Conservation (phyloP, 2,797 vertebrate genomes). For the Malurus leucopterus region DNA sequence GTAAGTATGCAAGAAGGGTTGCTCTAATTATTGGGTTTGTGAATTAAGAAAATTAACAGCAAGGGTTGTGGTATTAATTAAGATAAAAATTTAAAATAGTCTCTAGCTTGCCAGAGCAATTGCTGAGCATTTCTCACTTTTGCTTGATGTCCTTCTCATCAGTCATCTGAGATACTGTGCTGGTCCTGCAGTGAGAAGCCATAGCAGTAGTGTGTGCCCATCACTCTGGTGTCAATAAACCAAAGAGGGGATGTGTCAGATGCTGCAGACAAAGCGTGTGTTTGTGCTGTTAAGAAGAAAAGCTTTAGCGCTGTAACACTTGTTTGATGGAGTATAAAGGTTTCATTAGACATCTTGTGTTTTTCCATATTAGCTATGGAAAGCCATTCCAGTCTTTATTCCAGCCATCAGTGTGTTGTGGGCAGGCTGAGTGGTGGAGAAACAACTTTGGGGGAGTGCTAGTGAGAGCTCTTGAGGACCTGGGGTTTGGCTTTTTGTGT, state of each 20-base stretch:
- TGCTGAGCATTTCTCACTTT: background rate
- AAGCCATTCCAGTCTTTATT: background rate
- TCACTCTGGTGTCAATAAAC: background rate
- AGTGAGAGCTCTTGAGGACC: background rate
- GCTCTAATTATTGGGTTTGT: background rate
- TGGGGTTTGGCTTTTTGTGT: background rate
- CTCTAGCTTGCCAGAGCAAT: background rate
- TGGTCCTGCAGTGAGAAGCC: background rate
- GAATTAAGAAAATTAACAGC: background rate
- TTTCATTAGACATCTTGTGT: background rate
- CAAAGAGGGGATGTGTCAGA: background rate
- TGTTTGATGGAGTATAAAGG: background rate
- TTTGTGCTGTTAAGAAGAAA: background rate
- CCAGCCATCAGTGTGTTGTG: background rate
- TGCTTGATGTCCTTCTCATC: background rate
- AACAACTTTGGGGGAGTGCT: background rate
- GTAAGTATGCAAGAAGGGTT: background rate
- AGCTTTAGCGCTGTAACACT: background rate
- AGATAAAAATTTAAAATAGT: background rate
- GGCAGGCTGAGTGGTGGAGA: background rate
- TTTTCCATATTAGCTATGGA: background rate
- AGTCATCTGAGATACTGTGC: background rate
- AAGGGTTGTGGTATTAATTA: background rate
- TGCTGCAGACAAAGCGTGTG: background rate
- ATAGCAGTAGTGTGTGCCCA: accelerated